Evolutionary conservation across 2,113 vertebrate species (phyloP).

Genomic region (Erinaceus europaeus): DNA sequence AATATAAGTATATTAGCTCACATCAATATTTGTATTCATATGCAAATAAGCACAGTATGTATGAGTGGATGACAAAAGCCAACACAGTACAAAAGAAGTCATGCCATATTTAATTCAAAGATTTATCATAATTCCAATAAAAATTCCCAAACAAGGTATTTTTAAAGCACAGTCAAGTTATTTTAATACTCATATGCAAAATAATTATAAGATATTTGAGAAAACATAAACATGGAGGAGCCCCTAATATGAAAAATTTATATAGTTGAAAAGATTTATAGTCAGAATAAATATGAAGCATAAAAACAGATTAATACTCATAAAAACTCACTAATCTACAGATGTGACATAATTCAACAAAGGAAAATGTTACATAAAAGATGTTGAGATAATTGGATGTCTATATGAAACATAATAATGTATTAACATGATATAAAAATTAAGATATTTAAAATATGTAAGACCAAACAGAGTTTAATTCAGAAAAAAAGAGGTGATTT

Average conservation of each 20-base stretch:
- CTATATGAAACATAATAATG: slow-evolving; percentile 2
- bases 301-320: neutral
- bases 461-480: neutral
- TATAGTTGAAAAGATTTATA: neutral
- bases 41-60: neutral
- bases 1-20: neutral
- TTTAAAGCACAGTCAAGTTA: neutral
- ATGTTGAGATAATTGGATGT: neutral
- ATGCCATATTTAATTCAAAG: neutral
- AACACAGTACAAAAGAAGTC: neutral
- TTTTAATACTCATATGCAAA: slow-evolving; percentile 25
- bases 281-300: neutral
- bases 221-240: neutral
- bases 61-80: neutral
- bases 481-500: slow-evolving; percentile 3
- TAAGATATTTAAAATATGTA: neutral
- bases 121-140: neutral
- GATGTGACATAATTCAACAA: neutral
- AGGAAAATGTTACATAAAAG: neutral
- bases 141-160: neutral
- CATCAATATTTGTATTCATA: too few relatives aligned
- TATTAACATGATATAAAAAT: neutral
- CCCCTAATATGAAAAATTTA: neutral
- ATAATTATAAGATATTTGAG: slow-evolving; percentile 9
- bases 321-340: neutral